Evolutionary conservation across 2,113 vertebrate species (phyloP), one percentile per base, ranked within the genome.

Genomic region (Galbula dea): DNA sequence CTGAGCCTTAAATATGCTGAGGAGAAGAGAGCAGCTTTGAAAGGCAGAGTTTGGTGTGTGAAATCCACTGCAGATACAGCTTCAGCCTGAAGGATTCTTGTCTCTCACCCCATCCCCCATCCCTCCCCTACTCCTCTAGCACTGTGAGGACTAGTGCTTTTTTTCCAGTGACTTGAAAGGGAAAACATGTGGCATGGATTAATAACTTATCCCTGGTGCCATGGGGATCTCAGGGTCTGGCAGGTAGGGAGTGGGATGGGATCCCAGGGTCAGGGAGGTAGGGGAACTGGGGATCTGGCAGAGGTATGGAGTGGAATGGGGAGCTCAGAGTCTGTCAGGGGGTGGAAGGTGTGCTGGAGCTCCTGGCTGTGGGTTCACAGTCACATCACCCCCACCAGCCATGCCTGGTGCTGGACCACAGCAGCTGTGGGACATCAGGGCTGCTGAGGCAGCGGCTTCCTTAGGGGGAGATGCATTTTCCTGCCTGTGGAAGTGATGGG

Each of bases 401-500:
- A 6, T 16, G 51, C 21, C 52, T 4, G 46, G 23, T 16, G 24
- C 52, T 24, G 65, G 65, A 39, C 34, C 24, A 5, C 39, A 16
- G 74, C 15, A n/a, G 34, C 67, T 63, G 34, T 1, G 3, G 67
- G 36, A 36, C 34, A 8, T 17, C 26, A 12, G 37, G 61, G 45
- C 49, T 58, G 43, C 4, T 3, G 2, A 3, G 46, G 19, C 66
- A 10, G 6, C 1, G 0, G n/a, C 30, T 62, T 4, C n/a, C 48
- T 23, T 29, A 17, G 51, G 16, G 43, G 20, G 41, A n/a, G 29
- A 9, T 49, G 69, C 13, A 0, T 71, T 43, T 26, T 63, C 18
- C 83, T 78, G 37, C 75, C 71, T 0, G 0, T 69, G 69, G 59
- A 29, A 23, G 37, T 3, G 62, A 6, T 54, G 66, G 43, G 23